Evolutionary conservation across 2,888 invertebrate species (phyloP).

Genomic region (Epirrita christyi): DNA sequence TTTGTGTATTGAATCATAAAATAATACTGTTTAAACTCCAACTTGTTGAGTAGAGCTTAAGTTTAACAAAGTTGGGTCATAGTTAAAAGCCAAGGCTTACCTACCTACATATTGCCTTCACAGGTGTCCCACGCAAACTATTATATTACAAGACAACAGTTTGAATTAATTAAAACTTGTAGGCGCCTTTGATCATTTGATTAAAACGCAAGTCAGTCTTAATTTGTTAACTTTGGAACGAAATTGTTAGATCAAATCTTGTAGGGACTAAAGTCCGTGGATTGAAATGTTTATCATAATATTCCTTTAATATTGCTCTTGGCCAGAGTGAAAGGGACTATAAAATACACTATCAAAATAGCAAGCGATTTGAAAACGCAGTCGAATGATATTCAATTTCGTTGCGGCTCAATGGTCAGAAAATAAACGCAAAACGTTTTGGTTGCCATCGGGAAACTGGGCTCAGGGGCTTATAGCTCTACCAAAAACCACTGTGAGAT

Average conservation of each 20-base stretch:
- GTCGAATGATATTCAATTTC: too few species aligned
- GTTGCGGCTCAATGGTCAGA: too few species aligned
- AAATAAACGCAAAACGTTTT: too few species aligned
- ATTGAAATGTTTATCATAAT: background rate
- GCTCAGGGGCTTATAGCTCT: too few species aligned
- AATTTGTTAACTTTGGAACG: slow-evolving; percentile 17
- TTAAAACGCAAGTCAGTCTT: slow-evolving; percentile 19
- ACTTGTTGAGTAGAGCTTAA: slow-evolving; percentile 45
- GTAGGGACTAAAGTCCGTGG: background rate
- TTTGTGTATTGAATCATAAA: background rate
- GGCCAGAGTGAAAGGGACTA: too few species aligned
- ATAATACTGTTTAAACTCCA: slow-evolving; percentile 26
- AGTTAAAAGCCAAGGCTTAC: slow-evolving; percentile 52
- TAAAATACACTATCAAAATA: too few species aligned
- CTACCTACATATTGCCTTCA: slow-evolving; percentile 40
- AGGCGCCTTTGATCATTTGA: slow-evolving; percentile 25
- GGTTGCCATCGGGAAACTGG: too few species aligned
- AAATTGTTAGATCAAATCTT: slow-evolving; percentile 5
- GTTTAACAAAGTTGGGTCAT: slow-evolving; percentile 45
- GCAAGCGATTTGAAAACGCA: too few species aligned
- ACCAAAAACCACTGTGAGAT: too few species aligned
- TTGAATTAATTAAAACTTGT: slow-evolving; percentile 39
- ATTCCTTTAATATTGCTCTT: too few species aligned
- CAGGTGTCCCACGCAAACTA: slow-evolving; percentile 49
- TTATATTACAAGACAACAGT: slow-evolving; percentile 32